Base-by-base conservation (phyloP, 2,113 vertebrate species). In the Pelusios castaneus region DNA sequence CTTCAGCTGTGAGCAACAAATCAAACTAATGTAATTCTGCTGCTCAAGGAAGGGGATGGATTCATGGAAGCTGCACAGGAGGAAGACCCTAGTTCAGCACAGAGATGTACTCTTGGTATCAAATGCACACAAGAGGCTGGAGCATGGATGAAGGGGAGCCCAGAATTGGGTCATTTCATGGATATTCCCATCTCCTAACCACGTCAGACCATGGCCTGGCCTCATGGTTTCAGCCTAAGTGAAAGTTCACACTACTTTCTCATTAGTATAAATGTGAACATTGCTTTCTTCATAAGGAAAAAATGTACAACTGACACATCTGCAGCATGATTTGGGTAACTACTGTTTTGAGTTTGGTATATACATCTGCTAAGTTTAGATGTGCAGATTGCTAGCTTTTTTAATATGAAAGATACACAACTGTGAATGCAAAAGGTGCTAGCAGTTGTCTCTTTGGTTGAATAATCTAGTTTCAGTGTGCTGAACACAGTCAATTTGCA, bases 281-380 rank as follows among this genome's bases (percentile, higher is more conserved):
- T 25, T 49, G 3, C 29, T 51, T 51, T 79, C 31, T 49, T 79
- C 49, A 52, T 3, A 79, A 34, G 29, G 19, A 27, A 80, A 54
- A 80, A 54, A n/a, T 80, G 52, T 54, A 27, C 24, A 80, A 41
- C 21, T 41, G 79, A 54, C n/a, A 54, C 12, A 16, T 41, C 21
- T 54, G 21, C n/a, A 24, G 34, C 13, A 80, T 25, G 47, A 38
- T 16, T 54, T 55, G 25, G 13, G 38, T 22, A 41, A 55, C n/a
- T n/a, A 41, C 79, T 54, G 24, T 16, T n/a, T 38, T 41, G 24
- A 55, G 31, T 83, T 47, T 34, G 51, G 67, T 92, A 93, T 92
- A 95, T 95, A 84, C 34, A 87, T 93, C 89, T 92, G 91, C 94
- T 96, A 95, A 95, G 92, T 95, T 95, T 95, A 96, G 95, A 89